Evolutionary conservation across 2,888 invertebrate species (phyloP).

Genomic region (Drosophila mulleri): DNA sequence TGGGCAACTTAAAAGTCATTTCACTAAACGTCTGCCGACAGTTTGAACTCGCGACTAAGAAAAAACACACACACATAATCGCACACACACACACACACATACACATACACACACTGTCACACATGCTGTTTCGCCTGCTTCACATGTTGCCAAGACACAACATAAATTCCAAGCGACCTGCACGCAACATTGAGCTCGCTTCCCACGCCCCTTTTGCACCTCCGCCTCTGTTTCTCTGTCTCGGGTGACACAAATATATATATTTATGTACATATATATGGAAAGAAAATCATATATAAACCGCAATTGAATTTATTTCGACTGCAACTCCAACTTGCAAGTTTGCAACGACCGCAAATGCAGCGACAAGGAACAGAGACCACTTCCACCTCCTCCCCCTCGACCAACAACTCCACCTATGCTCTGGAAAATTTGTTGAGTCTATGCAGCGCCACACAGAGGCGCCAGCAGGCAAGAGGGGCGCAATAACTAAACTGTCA

Average conservation of each 20-base stretch:
- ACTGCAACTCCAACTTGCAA: constrained; percentile 61
- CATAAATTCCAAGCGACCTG: constrained; percentile 71
- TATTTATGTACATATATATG: constrained; percentile 18
- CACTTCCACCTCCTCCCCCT: not conserved
- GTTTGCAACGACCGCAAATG: constrained; percentile 62
- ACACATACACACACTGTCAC: not conserved
- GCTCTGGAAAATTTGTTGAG: constrained; percentile 1
- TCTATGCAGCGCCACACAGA: constrained; percentile 11
- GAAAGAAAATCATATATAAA: constrained; percentile 78
- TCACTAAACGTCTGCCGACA: constrained; percentile 74
- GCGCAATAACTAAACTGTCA: constrained; percentile 72
- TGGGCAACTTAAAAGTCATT: constrained; percentile 79
- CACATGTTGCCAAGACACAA: constrained; percentile 79
- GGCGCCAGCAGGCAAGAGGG: not conserved
- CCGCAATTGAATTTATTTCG: constrained; percentile 81
- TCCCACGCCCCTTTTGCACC: not conserved
- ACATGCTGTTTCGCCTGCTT: constrained; percentile 30
- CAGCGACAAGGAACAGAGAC: constrained; percentile 12
- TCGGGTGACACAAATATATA: constrained; percentile 69
- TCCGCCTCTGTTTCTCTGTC: constrained; percentile 35
- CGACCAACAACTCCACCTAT: not conserved
- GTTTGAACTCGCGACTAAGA: constrained; percentile 53
- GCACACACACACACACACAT: constrained; percentile 4
- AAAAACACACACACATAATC: constrained; percentile 13
- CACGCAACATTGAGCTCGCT: constrained; percentile 56